These are phyloP conservation scores for Drosophila ezoana DNA, from an alignment of 2,888 invertebrate genomes.

Conservation along the genomic window DNA sequence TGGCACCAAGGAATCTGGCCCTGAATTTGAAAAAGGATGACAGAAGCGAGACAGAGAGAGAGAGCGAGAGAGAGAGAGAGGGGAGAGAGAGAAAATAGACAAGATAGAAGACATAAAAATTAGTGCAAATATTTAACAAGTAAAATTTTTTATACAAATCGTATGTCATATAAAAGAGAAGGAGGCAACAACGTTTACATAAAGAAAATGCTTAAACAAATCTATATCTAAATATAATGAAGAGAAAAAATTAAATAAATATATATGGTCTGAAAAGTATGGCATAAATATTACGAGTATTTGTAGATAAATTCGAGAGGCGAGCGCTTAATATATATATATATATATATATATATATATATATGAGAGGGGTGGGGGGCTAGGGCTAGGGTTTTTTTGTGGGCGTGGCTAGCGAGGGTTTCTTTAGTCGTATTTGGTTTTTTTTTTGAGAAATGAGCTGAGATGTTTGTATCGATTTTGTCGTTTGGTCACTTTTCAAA, in stretches of 20 bases:
- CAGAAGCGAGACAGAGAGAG: constrained; percentile 5
- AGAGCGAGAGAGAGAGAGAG: no score
- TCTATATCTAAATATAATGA: constrained; percentile 40
- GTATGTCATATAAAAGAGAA: constrained; percentile 21
- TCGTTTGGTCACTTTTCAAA: constrained; percentile 9
- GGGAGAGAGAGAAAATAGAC: constrained; percentile 14
- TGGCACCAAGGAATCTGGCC: constrained; percentile 82
- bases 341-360: constrained; percentile 33
- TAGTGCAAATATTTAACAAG: constrained; percentile 26
- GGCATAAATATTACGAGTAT: constrained; percentile 28
- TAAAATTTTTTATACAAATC: constrained; percentile 12
- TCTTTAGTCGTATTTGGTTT: not conserved
- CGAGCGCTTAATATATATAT: constrained; percentile 46
- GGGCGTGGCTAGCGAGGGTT: constrained; percentile 8
- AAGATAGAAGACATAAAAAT: constrained; percentile 36
- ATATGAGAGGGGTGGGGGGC: constrained; percentile 22
- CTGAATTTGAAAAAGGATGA: constrained; percentile 57
- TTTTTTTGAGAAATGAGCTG: constrained; percentile 35
- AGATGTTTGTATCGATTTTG: constrained; percentile 18
- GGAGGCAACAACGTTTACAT: constrained; percentile 57
- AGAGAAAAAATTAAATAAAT: constrained; percentile 5
- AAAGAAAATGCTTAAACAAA: constrained; percentile 61
- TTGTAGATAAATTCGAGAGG: constrained; percentile 46
- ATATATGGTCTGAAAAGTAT: constrained; percentile 18
- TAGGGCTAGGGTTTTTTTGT: not conserved